These are phyloP conservation scores for Myzus persicae DNA, from an alignment of 1,140 invertebrate genomes.

Conservation along the genomic window DNA sequence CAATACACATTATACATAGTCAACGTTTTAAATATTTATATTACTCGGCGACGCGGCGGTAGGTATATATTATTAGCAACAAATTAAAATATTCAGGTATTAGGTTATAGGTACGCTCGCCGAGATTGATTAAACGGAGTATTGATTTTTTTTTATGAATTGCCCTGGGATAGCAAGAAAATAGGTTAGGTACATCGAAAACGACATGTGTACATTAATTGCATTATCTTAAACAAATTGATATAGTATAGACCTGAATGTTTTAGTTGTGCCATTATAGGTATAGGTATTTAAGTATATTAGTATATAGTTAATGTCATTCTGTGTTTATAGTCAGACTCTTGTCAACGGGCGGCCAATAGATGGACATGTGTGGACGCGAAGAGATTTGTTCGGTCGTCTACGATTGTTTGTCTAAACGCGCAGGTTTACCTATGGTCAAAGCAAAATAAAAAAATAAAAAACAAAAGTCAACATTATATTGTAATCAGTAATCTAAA, in stretches of 20 bases:
- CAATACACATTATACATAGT: too few species aligned
- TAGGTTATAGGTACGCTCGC: background rate
- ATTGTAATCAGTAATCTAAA: slow-evolving; percentile 56
- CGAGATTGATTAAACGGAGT: background rate
- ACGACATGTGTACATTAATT: background rate
- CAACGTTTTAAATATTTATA: background rate
- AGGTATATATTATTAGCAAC: background rate
- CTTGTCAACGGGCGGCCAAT: background rate
- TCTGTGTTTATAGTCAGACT: too few species aligned
- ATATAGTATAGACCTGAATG: background rate
- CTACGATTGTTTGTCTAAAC: background rate
- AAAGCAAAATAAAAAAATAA: background rate
- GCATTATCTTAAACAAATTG: slow-evolving; percentile 9
- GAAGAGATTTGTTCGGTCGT: background rate
- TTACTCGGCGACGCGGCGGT: background rate
- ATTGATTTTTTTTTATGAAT: slow-evolving; percentile 25
- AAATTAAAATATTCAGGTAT: background rate
- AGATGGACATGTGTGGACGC: background rate
- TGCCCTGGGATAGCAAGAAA: background rate
- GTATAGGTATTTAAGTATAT: too few species aligned
- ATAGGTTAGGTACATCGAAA: slow-evolving; percentile 12
- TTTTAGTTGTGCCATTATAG: background rate
- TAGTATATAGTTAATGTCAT: too few species aligned
- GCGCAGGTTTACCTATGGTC: background rate
- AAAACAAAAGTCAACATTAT: slow-evolving; percentile 44